These are phyloP conservation scores for human DNA, from an alignment of 2,113 vertebrate species.

Conservation along the genomic window GRCh38 chr4:134396001-134396500, in stretches of 20 bases:
- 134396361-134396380: no score
- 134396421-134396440: no score
- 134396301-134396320: not conserved
- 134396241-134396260: not conserved
- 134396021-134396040: not conserved
- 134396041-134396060: not conserved
- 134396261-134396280: not conserved
- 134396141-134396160: not conserved
- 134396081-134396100: not conserved
- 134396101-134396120: not conserved
- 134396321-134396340: not conserved
- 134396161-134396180: not conserved
- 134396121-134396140: not conserved
- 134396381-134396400: no score
- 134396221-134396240: not conserved
- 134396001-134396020: not conserved
- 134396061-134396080: not conserved
- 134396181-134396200: not conserved
- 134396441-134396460: no score
- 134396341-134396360: no score
- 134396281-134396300: not conserved
- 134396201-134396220: not conserved
- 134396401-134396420: no score
- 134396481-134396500: no score
- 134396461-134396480: no score